Evolutionary conservation across 2,113 vertebrate genomes (phyloP).

Genomic region (Rattus norvegicus): GRCr8 NC_086021.1:70257501-70258000

Average conservation of each 20-base stretch:
- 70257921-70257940: not conserved
- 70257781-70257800: not conserved
- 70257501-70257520: not conserved
- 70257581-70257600: too few species aligned
- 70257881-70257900: slow-evolving; percentile 38
- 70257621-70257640: slow-evolving; percentile 29
- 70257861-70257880: not conserved
- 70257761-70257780: not conserved
- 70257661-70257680: slow-evolving; percentile 73
- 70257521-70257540: not conserved
- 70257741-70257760: slow-evolving; percentile 4
- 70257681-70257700: slow-evolving; percentile 60
- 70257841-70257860: not conserved
- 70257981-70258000: slow-evolving; percentile 28
- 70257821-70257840: not conserved
- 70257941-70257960: not conserved
- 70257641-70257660: slow-evolving; percentile 71
- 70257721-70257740: slow-evolving; percentile 48
- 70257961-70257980: not conserved
- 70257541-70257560: not conserved
- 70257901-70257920: not conserved
- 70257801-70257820: not conserved
- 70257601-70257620: too few species aligned
- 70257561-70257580: not conserved
- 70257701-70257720: slow-evolving; percentile 67